phyloP scores from a whole-genome alignment of 2,113 vertebrate species.

The Cottus gobio region DNA sequence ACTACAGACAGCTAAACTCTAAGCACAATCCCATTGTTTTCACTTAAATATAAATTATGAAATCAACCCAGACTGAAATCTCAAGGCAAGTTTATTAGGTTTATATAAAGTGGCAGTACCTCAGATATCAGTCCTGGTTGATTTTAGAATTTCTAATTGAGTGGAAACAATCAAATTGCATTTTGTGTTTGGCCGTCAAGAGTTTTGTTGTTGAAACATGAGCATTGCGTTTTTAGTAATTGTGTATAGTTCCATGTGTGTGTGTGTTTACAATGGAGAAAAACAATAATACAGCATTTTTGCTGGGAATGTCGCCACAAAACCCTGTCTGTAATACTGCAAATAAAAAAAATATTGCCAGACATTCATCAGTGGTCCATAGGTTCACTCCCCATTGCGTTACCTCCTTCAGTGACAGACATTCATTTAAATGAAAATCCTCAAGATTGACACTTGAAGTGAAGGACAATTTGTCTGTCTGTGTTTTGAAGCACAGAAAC shows the following conservation, averaged over 20 bases:
- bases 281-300: neutral
- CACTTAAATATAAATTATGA: neutral
- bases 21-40: neutral
- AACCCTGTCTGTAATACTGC: neutral
- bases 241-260: neutral
- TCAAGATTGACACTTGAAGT: neutral
- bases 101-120: neutral
- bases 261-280: neutral
- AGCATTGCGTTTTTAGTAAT: neutral
- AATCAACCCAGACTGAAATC: neutral
- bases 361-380: neutral
- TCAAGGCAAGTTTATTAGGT: neutral
- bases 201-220: neutral
- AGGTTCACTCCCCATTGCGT: no score
- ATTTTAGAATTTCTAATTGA: neutral
- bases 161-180: neutral
- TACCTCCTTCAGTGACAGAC: neutral
- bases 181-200: neutral
- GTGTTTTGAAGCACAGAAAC: neutral
- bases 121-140: neutral
- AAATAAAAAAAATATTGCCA: neutral
- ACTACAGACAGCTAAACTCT: neutral
- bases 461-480: neutral
- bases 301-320: neutral
- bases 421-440: neutral